Base-by-base conservation (phyloP, 2,797 vertebrate species). In the Cirrhinus molitorella region DNA sequence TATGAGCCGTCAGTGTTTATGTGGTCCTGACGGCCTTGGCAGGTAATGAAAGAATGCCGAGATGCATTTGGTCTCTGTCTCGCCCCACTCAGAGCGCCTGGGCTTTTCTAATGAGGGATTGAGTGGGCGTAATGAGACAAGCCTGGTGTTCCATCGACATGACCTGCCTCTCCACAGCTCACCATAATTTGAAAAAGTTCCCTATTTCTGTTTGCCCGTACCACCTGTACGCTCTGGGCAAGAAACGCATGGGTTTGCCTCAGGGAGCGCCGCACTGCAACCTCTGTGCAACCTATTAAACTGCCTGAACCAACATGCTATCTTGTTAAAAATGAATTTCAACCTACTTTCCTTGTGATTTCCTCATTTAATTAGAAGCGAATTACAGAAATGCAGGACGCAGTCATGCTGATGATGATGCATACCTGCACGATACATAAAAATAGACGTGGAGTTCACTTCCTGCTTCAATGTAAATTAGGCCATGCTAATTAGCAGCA, bases 401-500 rank as follows among this genome's bases (percentile, higher is more conserved):
- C 45, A 75, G 37, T 55, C 61, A 78, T 80, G 65, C 51, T 79
- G 76, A 51, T 89, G 90, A 89, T 73, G 84, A 88, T 89, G 81
- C 83, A 68, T 68, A 79, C 85, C 85, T 87, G 86, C 85, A 86
- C 51, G 87, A 87, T 74, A 85, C 87, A 84, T 84, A 83, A 85
- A 83, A 91, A 88, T 92, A 89, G 87, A 89, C 86, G 40, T 85
- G 81, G 77, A 57, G 59, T 83, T 83, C 70, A 84, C 81, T 71
- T 83, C 79, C 75, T 89, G 87, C 87, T 89, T 92, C 83, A 57
- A 37, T 84, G 78, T 88, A 93, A 94, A 95, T 95, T 93, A 92
- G 90, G 87, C 80, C 89, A 90, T 88, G 87, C 90, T 94, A 95
- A 95, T 94, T 93, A 93, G 83, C 87, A 83, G 91, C 91, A 89